Evolutionary conservation across 2,797 vertebrate genomes (phyloP).

Genomic region (Cossypha polioptera): DNA sequence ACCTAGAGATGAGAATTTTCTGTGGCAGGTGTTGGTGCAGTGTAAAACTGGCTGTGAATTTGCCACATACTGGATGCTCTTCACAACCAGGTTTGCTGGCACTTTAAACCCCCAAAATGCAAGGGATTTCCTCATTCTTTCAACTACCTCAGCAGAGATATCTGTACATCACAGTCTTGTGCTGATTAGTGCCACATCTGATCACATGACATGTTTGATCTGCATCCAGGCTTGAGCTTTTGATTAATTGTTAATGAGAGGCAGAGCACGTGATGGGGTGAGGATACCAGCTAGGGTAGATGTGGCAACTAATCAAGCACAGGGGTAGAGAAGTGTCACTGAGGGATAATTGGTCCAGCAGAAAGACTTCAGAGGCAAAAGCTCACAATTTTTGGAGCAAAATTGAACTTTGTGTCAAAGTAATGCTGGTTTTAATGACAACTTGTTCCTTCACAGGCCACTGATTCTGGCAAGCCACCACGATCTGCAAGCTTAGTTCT

Average conservation of each 20-base stretch:
- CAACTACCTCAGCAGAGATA: neutral
- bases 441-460: conserved; percentile 35
- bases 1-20: neutral
- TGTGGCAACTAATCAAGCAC: neutral
- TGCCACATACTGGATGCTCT: neutral
- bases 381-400: neutral
- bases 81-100: neutral
- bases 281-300: neutral
- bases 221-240: neutral
- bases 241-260: neutral
- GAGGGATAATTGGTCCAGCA: neutral
- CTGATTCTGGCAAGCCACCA: conserved; percentile 6
- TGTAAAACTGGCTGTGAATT: neutral
- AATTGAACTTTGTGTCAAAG: neutral
- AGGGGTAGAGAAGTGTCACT: neutral
- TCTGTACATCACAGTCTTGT: neutral
- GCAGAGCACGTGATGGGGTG: neutral
- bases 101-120: neutral
- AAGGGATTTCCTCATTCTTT: neutral
- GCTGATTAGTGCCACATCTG: neutral
- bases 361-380: neutral
- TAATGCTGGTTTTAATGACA: neutral
- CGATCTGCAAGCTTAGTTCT: conserved; percentile 14
- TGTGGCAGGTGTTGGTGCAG: neutral
- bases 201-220: neutral